phyloP scores from a whole-genome alignment of 2,113 vertebrate species.

The Cacatua alba region DNA sequence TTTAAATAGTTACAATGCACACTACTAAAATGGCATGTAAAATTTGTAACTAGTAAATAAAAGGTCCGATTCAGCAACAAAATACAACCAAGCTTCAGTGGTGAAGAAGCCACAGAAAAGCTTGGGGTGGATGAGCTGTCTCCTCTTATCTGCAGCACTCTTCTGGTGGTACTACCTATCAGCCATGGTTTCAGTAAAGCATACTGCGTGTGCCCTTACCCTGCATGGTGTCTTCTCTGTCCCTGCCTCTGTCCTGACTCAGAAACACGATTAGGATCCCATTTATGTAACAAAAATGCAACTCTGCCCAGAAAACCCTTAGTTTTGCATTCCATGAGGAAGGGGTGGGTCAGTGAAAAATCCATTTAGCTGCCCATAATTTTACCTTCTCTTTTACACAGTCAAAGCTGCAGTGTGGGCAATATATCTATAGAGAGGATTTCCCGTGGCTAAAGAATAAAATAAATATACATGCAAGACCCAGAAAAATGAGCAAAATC shows the following conservation, averaged over 20 bases:
- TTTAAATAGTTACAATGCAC: constrained; percentile 33
- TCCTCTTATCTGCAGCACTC: neutral
- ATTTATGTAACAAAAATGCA: neutral
- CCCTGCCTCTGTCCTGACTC: neutral
- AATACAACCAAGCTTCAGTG: neutral
- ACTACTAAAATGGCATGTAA: constrained; percentile 28
- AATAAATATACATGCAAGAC: neutral
- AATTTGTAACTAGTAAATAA: constrained; percentile 39
- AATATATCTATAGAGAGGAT: neutral
- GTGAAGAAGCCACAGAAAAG: neutral
- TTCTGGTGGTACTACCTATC: neutral
- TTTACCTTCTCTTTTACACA: neutral
- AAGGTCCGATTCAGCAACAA: neutral
- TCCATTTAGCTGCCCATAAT: neutral
- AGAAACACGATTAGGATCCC: neutral
- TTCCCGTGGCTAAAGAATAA: neutral
- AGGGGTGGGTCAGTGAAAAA: neutral
- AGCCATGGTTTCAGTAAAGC: neutral
- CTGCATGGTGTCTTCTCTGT: neutral
- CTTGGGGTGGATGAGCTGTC: neutral
- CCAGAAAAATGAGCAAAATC: neutral
- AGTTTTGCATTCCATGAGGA: neutral
- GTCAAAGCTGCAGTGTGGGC: neutral
- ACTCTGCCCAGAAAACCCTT: neutral
- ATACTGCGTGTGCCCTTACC: neutral